These are phyloP conservation scores for Oceanodroma tethys DNA, from an alignment of 2,113 vertebrate species.

Conservation along the genomic window DNA sequence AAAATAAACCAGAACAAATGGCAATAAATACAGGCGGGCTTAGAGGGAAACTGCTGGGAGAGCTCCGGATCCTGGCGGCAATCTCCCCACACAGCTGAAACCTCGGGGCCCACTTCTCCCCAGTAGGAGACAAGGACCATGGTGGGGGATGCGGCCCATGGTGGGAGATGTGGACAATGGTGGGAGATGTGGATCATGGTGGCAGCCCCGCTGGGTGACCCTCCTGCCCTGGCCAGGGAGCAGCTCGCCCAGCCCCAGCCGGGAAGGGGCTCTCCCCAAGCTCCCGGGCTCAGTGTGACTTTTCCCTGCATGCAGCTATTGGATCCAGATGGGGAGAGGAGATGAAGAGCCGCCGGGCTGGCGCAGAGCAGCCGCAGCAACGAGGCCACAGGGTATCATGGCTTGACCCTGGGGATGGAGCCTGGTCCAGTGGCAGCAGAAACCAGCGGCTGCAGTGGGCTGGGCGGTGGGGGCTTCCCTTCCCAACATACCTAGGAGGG, in stretches of 20 bases:
- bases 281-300: accelerated
- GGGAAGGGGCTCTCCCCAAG: neutral
- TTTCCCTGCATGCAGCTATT: neutral
- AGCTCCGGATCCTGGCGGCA: neutral
- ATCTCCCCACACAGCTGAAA: neutral
- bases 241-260: neutral
- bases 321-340: neutral
- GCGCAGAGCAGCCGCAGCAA: neutral
- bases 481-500: neutral
- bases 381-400: accelerated
- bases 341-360: neutral
- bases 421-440: neutral
- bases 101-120: neutral
- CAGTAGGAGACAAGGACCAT: neutral
- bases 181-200: neutral
- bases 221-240: neutral
- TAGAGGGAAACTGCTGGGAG: neutral
- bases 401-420: neutral
- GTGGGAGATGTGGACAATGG: neutral
- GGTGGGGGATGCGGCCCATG: neutral
- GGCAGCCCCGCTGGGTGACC: neutral
- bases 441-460: accelerated
- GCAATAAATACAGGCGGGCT: neutral
- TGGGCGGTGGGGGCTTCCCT: neutral
- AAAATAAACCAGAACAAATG: conserved; percentile 40